Base-by-base conservation (phyloP, 2,888 invertebrate genomes). In the Cephus nigrinus region DNA sequence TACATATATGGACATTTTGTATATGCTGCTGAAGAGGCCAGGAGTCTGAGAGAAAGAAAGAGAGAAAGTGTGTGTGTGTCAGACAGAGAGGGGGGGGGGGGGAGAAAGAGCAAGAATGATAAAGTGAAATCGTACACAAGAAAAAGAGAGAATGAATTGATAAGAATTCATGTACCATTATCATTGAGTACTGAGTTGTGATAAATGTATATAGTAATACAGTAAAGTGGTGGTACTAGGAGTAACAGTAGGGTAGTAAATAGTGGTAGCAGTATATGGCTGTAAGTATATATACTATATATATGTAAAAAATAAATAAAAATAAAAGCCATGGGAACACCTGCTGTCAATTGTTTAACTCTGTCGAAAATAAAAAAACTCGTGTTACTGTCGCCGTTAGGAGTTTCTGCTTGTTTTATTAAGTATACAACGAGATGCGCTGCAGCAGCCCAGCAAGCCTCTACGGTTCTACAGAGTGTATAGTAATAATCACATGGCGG, bases 401-500 rank as follows among this genome's bases (percentile, higher is more conserved):
- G 11, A 55, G 15, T 33, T 12, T 55, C 33, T 35, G 40, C 31
- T 36, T 36, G n/a, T 72, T 73, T 73, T 73, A 31, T 32, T 73
- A 35, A 69, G 34, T 77, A 69, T 72, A 75, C 75, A 78, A 68
- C 75, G 33, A 76, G 33, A 76, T 76, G 68, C 77, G 76, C 75
- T 68, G 78, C 78, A 78, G 78, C 75, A 78, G 78, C 75, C 78
- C 75, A 78, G 73, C 78, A 76, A 78, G 78, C 78, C 72, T 78
- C 76, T 76, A 76, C 73, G 72, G 68, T 40, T 77, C 78, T 78
- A 78, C 78, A 76, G 36, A 78, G 32, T 33, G 55, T 55, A 23
- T 9, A 55, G 23, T 55, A 40, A 40, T 40, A 40, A 40, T 40
- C 68, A 69, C 69, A 55, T 36, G 40, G 68, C 30, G 30, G 15